Base-by-base conservation (phyloP, 2,888 invertebrate genomes). In the Drosophila hawaiiensis region DNA sequence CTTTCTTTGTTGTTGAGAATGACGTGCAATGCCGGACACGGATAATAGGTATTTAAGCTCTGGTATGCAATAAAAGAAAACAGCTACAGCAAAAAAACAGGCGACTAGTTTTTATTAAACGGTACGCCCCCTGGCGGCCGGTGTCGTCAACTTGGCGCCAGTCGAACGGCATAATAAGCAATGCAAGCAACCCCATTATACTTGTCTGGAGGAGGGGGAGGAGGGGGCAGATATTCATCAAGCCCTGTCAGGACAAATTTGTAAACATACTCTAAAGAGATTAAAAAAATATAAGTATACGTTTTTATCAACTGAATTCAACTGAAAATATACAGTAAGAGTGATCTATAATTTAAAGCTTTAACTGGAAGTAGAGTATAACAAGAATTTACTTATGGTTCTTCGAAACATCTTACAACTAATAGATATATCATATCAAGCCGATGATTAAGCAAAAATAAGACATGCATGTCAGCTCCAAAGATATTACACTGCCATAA, bases 61-160 rank as follows among this genome's bases (percentile, higher is more conserved):
- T 58, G 79, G 73, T 70, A 68, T 71, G 75, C 79, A 80, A 77
- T 76, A 76, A 80, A 73, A 62, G 58, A 63, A 71, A 74, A 73
- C 58, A 47, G 37, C 10, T 12, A 47, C 41, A 47, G 2, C 29
- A 33, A 22, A 59, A 14, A 50, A 73, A 68, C 82, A 73, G 85
- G 85, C 84, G 78, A 84, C 83, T 82, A 72, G 84, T 83, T 83
- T 72, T 75, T 83, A 84, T 84, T 86, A 84, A 83, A 83, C 70
- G 83, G 16, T 71, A 84, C 87, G 84, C 85, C 87, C 71, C 80
- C 69, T 68, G 81, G 43, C 71, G 83, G 75, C 73, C 59, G 50
- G 29, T 78, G 83, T 83, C 86, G 86, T 85, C 86, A 86, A 73
- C 79, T 83, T 88, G 86, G 86, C 86, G 86, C 84, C 86, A 76